phyloP scores from a whole-genome alignment of 2,797 vertebrate genomes.

The Chiroxiphia lanceolata region DNA sequence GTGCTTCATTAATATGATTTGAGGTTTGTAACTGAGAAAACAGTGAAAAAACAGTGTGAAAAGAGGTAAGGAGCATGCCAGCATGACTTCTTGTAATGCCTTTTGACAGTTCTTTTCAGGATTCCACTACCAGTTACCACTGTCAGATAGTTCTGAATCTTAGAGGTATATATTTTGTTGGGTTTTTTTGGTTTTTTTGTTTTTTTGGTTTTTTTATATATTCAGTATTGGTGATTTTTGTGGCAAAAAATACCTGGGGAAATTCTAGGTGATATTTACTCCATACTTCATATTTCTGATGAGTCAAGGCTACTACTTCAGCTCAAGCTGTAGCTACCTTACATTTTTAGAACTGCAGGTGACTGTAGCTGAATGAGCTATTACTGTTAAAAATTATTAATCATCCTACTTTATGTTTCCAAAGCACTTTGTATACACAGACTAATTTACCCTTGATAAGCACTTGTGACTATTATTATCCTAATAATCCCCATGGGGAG shows the following conservation, averaged over 20 bases:
- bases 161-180: neutral
- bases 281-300: neutral
- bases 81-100: neutral
- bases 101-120: neutral
- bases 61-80: neutral
- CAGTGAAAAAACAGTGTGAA: neutral
- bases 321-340: neutral
- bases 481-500: neutral
- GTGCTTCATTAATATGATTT: neutral
- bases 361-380: neutral
- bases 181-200: neutral
- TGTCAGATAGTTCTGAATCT: neutral
- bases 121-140: neutral
- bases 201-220: neutral
- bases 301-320: neutral
- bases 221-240: neutral
- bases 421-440: neutral
- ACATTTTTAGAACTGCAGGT: neutral
- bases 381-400: neutral
- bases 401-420: neutral
- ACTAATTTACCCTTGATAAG: neutral
- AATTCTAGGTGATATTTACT: neutral
- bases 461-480: neutral
- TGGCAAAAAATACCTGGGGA: neutral
- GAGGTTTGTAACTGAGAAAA: neutral